These are phyloP conservation scores for Hemibagrus guttatus DNA, from an alignment of 2,797 vertebrate species.

Conservation along the genomic window DNA sequence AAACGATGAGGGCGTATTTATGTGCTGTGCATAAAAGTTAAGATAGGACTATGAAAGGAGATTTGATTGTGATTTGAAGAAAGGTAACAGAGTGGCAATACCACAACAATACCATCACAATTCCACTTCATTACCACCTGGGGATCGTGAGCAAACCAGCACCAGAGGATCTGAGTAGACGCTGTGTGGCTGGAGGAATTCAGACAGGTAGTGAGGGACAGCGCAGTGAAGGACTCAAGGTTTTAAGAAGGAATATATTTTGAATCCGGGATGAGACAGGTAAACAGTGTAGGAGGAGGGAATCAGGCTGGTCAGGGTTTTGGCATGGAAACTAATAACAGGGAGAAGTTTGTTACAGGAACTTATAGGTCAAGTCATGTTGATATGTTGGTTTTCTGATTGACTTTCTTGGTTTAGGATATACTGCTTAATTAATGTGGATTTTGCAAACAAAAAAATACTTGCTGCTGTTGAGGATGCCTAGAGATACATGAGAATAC, in stretches of 20 bases:
- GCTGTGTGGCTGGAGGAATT: neutral
- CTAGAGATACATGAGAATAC: too few relatives aligned
- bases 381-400: neutral
- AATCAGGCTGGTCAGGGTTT: neutral
- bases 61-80: neutral
- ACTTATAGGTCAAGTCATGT: neutral
- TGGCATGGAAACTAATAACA: conserved; percentile 1
- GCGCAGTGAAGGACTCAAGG: neutral
- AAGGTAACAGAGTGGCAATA: neutral
- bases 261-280: conserved; percentile 28
- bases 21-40: neutral
- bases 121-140: neutral
- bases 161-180: neutral
- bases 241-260: conserved; percentile 20
- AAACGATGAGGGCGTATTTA: neutral
- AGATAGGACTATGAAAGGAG: neutral
- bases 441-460: neutral
- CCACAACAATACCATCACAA: neutral
- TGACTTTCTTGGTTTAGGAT: neutral
- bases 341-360: neutral
- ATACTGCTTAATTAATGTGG: neutral
- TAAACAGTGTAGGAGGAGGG: conserved; percentile 8
- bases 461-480: too few relatives aligned
- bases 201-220: neutral
- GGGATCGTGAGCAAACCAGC: neutral